Conservation (phyloP, 2,113 vertebrate genomes). For the Dipodomys spectabilis region DNA sequence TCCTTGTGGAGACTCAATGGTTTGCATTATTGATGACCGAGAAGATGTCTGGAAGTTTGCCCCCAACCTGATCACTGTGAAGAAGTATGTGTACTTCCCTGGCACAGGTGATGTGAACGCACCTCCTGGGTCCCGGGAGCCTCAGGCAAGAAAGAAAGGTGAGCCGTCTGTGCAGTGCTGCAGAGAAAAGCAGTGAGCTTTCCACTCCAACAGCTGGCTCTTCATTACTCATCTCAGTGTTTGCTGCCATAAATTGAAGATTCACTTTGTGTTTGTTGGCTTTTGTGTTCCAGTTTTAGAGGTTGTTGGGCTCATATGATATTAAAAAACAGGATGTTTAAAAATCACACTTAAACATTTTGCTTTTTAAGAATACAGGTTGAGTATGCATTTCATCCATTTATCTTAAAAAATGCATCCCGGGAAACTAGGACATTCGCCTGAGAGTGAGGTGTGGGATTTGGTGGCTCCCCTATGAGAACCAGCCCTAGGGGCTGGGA, state of each 20-base stretch:
- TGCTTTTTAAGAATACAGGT: neutral
- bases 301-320: neutral
- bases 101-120: constrained; percentile 97
- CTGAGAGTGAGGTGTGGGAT: rapidly evolving
- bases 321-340: neutral
- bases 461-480: neutral
- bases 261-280: neutral
- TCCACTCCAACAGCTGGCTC: neutral
- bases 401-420: rapidly evolving
- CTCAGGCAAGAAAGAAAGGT: constrained; percentile 92
- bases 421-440: too few relatives aligned
- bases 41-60: constrained; percentile 99
- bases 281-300: neutral
- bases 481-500: neutral
- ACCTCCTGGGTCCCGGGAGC: constrained; percentile 92
- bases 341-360: rapidly evolving
- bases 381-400: neutral
- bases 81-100: constrained; percentile 98
- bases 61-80: constrained; percentile 98
- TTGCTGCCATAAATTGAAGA: neutral
- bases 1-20: constrained; percentile 98
- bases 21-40: constrained; percentile 99
- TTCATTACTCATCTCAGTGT: neutral
- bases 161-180: neutral
- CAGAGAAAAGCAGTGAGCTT: neutral